Percentiles rank a stretch among this genome's conserved stretches.
phyloP scores from a whole-genome alignment of 2,797 vertebrate species.

The Arnoldichthys spilopterus region DNA sequence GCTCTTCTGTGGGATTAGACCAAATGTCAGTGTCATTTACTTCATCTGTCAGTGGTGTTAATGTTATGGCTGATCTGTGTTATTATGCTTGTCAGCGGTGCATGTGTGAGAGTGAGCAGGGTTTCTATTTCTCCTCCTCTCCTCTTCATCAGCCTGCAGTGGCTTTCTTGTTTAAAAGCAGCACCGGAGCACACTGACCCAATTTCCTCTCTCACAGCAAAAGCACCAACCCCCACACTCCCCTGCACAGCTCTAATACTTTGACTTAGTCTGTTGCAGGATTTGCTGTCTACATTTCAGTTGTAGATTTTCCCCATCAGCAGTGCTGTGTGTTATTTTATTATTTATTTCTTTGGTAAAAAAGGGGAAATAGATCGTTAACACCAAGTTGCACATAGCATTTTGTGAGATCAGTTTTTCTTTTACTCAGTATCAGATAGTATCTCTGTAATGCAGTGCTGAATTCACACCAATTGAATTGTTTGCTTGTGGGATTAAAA shows the following conservation, averaged over 20 bases:
- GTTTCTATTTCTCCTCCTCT: neutral
- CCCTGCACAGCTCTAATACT: neutral
- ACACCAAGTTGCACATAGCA: neutral
- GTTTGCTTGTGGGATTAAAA: neutral
- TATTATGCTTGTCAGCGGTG: no score
- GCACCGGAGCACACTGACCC: slow-evolving; percentile 31
- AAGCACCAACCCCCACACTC: neutral
- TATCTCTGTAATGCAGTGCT: neutral
- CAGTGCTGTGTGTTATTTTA: neutral
- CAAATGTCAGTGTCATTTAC: no score
- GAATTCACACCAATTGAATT: neutral
- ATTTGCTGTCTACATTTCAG: neutral
- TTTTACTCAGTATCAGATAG: slow-evolving; percentile 1
- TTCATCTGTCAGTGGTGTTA: no score
- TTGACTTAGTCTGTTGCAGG: neutral
- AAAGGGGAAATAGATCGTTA: neutral
- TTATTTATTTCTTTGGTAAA: neutral
- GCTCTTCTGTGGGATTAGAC: no score
- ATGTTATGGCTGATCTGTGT: no score
- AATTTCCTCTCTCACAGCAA: neutral
- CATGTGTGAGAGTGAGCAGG: neutral
- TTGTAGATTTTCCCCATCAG: neutral
- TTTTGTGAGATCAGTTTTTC: neutral
- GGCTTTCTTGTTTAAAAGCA: slow-evolving; percentile 50
- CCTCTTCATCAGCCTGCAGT: neutral